These are phyloP conservation scores for silkworm (Bombyx mori) DNA, from an alignment of 1,140 invertebrate genomes.

Conservation along the genomic window DNA sequence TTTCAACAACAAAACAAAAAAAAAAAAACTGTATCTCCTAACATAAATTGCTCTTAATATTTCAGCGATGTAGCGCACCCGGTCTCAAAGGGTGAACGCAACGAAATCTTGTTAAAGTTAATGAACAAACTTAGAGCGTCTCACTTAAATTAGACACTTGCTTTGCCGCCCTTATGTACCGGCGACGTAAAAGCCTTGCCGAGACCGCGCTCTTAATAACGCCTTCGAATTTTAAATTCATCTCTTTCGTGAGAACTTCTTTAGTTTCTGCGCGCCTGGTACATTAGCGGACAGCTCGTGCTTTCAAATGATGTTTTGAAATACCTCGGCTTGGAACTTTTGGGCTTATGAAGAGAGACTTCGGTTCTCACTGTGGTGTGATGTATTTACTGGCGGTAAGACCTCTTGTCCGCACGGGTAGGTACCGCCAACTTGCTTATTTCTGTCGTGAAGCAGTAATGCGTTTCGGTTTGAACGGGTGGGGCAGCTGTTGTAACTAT, in stretches of 20 bases:
- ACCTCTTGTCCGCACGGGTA: too few species aligned
- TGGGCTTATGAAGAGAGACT: too few species aligned
- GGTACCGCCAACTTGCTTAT: too few species aligned
- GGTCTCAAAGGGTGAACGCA: slow-evolving; percentile 43
- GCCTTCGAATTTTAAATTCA: slow-evolving; percentile 3
- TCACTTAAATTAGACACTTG: slow-evolving; percentile 49
- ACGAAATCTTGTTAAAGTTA: slow-evolving; percentile 54
- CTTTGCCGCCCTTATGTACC: slow-evolving; percentile 15
- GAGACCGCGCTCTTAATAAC: slow-evolving; percentile 3
- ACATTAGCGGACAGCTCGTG: background rate
- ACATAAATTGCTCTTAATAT: slow-evolving; percentile 39
- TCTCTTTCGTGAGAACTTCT: background rate
- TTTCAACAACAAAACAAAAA: slow-evolving; percentile 8
- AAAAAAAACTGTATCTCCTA: slow-evolving; percentile 8
- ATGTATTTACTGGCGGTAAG: too few species aligned
- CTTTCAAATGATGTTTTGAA: too few species aligned
- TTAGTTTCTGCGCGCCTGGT: background rate
- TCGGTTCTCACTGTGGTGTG: too few species aligned
- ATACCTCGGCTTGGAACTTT: too few species aligned
- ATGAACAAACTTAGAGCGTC: slow-evolving; percentile 51
- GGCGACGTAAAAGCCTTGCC: background rate
- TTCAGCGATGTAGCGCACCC: slow-evolving; percentile 21
- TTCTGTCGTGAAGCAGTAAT: too few species aligned
- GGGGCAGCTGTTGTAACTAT: too few species aligned
- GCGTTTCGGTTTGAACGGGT: too few species aligned